phyloP scores from a whole-genome alignment of 2,888 invertebrate species.

The Rhyacophila evoluta region DNA sequence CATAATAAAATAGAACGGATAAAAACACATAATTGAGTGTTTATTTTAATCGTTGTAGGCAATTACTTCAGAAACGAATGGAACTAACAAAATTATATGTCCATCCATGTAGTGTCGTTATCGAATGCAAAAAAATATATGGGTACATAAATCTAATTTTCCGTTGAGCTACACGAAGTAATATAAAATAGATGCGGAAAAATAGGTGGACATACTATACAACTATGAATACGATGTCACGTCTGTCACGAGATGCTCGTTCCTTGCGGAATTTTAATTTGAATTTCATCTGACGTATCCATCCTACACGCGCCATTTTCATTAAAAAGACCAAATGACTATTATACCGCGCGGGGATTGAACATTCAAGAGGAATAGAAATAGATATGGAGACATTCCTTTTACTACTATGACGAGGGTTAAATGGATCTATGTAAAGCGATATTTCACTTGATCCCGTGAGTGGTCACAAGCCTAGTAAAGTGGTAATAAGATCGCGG shows the following conservation, averaged over 20 bases:
- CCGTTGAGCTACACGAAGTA: neutral
- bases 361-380: neutral
- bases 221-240: neutral
- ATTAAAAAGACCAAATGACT: conserved; percentile 25
- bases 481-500: conserved; percentile 39
- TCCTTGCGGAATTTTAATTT: neutral
- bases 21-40: conserved; percentile 8
- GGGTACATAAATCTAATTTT: neutral
- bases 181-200: neutral
- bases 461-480: conserved; percentile 38
- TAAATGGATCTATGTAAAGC: conserved; percentile 21
- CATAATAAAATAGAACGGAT: neutral
- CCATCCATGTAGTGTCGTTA: neutral
- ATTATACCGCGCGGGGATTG: conserved; percentile 20
- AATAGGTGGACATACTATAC: neutral
- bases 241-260: neutral
- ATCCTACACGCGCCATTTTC: conserved; percentile 47
- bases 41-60: neutral
- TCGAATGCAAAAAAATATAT: neutral
- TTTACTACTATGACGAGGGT: neutral
- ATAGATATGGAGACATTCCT: conserved; percentile 16
- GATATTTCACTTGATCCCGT: conserved; percentile 33
- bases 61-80: conserved; percentile 1
- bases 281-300: conserved; percentile 25
- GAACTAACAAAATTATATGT: neutral